Evolutionary conservation across 2,797 vertebrate species (phyloP).

Genomic region (Paratrypauchen microcephalus): DNA sequence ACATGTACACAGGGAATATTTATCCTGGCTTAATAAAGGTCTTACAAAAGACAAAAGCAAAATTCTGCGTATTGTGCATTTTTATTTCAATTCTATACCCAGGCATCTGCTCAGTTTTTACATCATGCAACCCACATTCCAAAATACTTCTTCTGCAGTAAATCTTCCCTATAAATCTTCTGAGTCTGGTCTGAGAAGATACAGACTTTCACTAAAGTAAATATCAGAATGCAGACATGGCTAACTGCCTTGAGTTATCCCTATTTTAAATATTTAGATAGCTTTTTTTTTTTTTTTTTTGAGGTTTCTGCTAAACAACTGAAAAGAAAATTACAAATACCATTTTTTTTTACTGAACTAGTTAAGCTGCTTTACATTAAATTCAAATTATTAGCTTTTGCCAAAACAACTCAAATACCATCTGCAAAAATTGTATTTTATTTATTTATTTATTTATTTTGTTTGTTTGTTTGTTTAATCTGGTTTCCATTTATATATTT

Average conservation of each 20-base stretch:
- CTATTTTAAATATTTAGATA: too few relatives aligned
- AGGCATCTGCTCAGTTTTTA: not conserved
- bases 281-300: too few relatives aligned
- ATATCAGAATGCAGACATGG: too few relatives aligned
- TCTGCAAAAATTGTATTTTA: constrained; percentile 21
- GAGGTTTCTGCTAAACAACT: not conserved
- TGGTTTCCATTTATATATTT: constrained; percentile 38
- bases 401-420: constrained; percentile 6
- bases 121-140: not conserved
- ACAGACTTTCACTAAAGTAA: not conserved
- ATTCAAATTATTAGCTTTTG: constrained; percentile 2
- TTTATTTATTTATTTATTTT: too few relatives aligned
- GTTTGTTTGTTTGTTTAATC: constrained; percentile 35
- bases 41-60: too few relatives aligned
- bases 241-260: too few relatives aligned
- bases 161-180: not conserved
- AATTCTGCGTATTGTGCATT: too few relatives aligned
- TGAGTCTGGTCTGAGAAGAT: not conserved
- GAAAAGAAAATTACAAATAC: too few relatives aligned
- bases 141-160: constrained; percentile 2
- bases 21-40: not conserved
- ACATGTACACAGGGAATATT: not conserved
- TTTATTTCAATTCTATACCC: too few relatives aligned
- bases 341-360: too few relatives aligned
- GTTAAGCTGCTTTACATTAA: not conserved